Conservation (phyloP, 2,113 vertebrate species). For the Ammodytes dubius region DNA sequence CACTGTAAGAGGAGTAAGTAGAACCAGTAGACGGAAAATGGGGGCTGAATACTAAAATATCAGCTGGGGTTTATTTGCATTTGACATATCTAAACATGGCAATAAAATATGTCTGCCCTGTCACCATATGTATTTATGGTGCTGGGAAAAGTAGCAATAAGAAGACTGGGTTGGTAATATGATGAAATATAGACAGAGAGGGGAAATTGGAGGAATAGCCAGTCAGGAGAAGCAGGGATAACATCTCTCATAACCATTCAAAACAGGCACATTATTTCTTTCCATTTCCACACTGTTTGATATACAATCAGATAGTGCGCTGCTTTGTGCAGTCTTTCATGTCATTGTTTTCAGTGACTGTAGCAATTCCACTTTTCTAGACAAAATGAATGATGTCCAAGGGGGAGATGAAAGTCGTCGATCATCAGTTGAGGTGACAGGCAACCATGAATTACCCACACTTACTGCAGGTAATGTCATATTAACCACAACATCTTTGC, state of each 20-base stretch:
- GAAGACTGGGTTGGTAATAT: constrained; percentile 9
- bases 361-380: constrained; percentile 49
- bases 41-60: constrained; percentile 42
- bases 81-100: constrained; percentile 51
- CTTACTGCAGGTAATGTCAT: constrained; percentile 51
- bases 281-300: constrained; percentile 58
- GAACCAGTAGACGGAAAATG: constrained; percentile 37
- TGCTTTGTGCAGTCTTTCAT: constrained; percentile 49
- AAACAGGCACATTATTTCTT: constrained; percentile 65
- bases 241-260: constrained; percentile 70
- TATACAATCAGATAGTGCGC: constrained; percentile 53
- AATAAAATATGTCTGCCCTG: constrained; percentile 59
- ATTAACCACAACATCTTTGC: constrained; percentile 51
- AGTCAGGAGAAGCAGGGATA: constrained; percentile 55
- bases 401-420: constrained; percentile 62
- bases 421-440: constrained; percentile 54
- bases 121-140: constrained; percentile 22
- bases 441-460: constrained; percentile 49
- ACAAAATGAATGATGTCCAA: constrained; percentile 62
- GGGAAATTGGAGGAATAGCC: constrained; percentile 60
- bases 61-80: constrained; percentile 43
- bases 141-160: constrained; percentile 39
- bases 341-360: constrained; percentile 50
- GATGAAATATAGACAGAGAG: constrained; percentile 42
- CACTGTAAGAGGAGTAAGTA: constrained; percentile 32